These are phyloP conservation scores for Hetaerina titia DNA, from an alignment of 2,888 invertebrate species.

Conservation along the genomic window DNA sequence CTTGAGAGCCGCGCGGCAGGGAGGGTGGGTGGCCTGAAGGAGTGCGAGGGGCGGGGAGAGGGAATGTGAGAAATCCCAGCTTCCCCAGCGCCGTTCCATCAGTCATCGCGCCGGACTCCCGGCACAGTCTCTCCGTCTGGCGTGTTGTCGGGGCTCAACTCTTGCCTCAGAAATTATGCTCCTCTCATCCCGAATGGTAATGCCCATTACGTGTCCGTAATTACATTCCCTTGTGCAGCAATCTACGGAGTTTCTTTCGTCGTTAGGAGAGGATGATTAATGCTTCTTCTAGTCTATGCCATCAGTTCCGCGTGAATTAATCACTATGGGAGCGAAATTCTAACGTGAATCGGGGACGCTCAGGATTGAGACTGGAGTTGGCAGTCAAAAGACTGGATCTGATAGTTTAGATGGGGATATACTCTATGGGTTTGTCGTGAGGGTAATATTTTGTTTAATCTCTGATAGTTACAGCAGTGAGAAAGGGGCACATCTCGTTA, in stretches of 20 bases:
- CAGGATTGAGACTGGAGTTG: background rate
- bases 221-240: slow-evolving; percentile 37
- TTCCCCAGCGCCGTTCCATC: slow-evolving; percentile 5
- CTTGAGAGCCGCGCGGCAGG: background rate
- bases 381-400: background rate
- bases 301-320: background rate
- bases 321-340: background rate
- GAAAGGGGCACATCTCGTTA: too few species aligned
- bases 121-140: background rate
- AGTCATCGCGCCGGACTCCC: slow-evolving; percentile 15
- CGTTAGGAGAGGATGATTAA: background rate
- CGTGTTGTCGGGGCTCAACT: background rate
- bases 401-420: too few species aligned
- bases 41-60: background rate
- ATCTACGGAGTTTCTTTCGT: slow-evolving; percentile 13
- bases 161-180: background rate
- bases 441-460: too few species aligned
- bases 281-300: background rate
- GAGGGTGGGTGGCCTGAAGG: background rate
- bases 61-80: slow-evolving; percentile 10
- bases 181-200: background rate
- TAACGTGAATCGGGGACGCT: background rate
- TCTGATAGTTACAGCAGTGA: too few species aligned
- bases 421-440: too few species aligned
- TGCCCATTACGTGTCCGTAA: background rate